Percentiles rank a stretch among this genome's conserved stretches.
These are phyloP conservation scores for Pipistrellus kuhlii DNA, from an alignment of 2,797 vertebrate genomes.

Conservation along the genomic window DNA sequence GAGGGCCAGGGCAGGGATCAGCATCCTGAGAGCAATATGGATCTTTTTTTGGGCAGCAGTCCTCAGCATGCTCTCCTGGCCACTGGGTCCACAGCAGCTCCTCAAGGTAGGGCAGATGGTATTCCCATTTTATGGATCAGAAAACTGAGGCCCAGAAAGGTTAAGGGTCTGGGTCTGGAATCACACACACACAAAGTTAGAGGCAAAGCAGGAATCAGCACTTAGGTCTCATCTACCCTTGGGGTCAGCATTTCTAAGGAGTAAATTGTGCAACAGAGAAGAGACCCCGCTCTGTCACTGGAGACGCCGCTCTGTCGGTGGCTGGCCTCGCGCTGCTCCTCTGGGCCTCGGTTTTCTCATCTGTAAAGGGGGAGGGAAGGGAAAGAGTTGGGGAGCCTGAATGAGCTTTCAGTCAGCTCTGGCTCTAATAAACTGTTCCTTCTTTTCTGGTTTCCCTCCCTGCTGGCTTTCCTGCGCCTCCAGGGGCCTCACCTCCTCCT, in stretches of 20 bases:
- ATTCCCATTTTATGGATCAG: background rate
- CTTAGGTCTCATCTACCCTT: background rate
- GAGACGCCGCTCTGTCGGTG: background rate
- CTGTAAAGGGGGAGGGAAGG: background rate
- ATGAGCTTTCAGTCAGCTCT: background rate
- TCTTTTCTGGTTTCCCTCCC: background rate
- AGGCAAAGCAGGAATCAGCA: background rate
- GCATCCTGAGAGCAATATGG: background rate
- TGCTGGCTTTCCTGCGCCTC: background rate
- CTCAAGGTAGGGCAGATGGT: background rate
- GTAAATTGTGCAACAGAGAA: background rate
- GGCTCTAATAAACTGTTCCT: background rate
- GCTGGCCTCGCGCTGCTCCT: background rate
- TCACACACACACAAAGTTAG: background rate
- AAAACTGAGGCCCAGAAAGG: background rate
- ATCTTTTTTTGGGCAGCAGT: background rate
- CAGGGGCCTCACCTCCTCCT: background rate
- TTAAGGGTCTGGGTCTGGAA: background rate
- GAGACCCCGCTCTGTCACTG: background rate
- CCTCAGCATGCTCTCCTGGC: background rate
- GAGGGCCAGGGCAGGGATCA: background rate
- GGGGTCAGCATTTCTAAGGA: background rate
- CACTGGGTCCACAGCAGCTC: background rate
- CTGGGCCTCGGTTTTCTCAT: conserved; percentile 1
- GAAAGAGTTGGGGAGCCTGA: background rate